Base-by-base conservation (phyloP, 2,113 vertebrate species). In the Carassius gibelio region DNA sequence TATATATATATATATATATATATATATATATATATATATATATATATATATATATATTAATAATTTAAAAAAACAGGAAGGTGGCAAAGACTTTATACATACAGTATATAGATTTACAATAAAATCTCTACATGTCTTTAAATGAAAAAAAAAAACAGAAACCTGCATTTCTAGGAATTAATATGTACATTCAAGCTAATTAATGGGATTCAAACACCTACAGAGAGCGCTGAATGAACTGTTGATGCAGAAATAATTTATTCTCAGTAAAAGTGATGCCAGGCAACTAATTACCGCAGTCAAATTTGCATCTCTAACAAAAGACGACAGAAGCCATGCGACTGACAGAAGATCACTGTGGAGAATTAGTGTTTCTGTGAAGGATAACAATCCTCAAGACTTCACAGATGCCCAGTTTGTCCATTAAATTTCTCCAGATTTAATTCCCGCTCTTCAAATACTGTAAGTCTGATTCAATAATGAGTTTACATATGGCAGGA, bases 191-290 rank as follows among this genome's bases (percentile, higher is more conserved):
- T 42, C 17, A 62, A 26, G 7, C 50, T 83, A 52, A 88, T 87
- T 68, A 76, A 42, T 21, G 9, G 69, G 23, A 85, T 64, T 78
- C 38, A n/a, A 57, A 74, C 38, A 74, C 71, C 8, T 74, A 74
- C 9, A 14, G 10, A 74, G 9, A 45, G 71, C 1, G 59, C 59
- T 61, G 59, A 13, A 57, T 57, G 55, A 74, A 80, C 72, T 74
- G 81, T 72, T 88, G 23, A 82, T 87, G 84, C 42, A 68, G 48
- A 17, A 72, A 72, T 82, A 76, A 81, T 81, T 88, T 62, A 48
- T 52, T 68, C 61, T 79, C 13, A 11, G 38, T 71, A 78, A 64
- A 74, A 36, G 77, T 26, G 21, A 71, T 3, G 36, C 55, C 48
- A 30, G 55, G 48, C 57, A 78, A 26, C 78, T 80, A 23, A 76